Percentiles rank a stretch among this genome's conserved stretches.
These are phyloP conservation scores for Steinernema scapterisci DNA, from an alignment of 2,888 invertebrate species.

Conservation along the genomic window DNA sequence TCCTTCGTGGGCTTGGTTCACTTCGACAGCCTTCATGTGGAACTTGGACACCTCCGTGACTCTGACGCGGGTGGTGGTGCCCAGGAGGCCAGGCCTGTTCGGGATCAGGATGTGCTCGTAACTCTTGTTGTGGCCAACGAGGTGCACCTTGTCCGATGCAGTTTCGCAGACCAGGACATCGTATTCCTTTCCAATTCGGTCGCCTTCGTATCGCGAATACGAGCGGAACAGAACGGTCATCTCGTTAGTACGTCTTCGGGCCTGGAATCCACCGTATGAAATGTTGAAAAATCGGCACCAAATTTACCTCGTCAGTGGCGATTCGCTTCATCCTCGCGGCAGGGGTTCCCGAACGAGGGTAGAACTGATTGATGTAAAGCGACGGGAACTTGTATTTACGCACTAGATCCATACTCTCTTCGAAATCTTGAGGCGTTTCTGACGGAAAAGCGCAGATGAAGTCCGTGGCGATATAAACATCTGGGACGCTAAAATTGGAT, in stretches of 20 bases:
- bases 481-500: slow-evolving; percentile 77
- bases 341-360: slow-evolving; percentile 91
- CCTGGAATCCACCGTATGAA: slow-evolving; percentile 70
- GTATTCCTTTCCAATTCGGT: slow-evolving; percentile 70
- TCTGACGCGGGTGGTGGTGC: slow-evolving; percentile 53
- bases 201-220: slow-evolving; percentile 80
- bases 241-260: slow-evolving; percentile 85
- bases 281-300: slow-evolving; percentile 5
- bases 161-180: slow-evolving; percentile 87
- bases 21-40: slow-evolving; percentile 55
- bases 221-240: slow-evolving; percentile 85
- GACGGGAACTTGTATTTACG: slow-evolving; percentile 82
- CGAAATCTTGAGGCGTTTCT: slow-evolving; percentile 87
- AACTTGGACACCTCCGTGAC: slow-evolving; percentile 60
- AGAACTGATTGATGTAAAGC: slow-evolving; percentile 97
- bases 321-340: slow-evolving; percentile 86
- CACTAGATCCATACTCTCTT: slow-evolving; percentile 83
- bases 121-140: slow-evolving; percentile 89
- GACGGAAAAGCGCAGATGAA: slow-evolving; percentile 98
- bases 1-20: background rate
- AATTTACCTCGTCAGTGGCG: slow-evolving; percentile 76
- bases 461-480: slow-evolving; percentile 92
- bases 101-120: slow-evolving; percentile 80
- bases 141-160: slow-evolving; percentile 86
- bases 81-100: slow-evolving; percentile 46